Base-by-base conservation (phyloP, 1,140 invertebrate genomes). In the Berghia stephanieae region DNA sequence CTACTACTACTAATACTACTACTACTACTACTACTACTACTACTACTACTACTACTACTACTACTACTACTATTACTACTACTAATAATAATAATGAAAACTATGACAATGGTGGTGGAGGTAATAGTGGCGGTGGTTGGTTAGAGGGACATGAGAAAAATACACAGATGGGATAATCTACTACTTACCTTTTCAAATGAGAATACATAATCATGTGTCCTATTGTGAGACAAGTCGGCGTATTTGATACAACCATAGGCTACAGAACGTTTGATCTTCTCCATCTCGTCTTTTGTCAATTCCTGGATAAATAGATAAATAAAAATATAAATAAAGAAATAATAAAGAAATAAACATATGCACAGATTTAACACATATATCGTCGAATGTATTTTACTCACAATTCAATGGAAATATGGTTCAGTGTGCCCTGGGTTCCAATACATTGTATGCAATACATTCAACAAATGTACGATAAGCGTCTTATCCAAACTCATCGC, bases 221-320 rank as follows among this genome's bases (percentile, higher is more conserved):
- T 92, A 88, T 98, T 98, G 83, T 99, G 96, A 16, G 93, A 95
- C 31, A 99, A 91, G 92, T 99, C 98, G 4, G 98, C 95, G 89
- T 99, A 99, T 89, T 99, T 99, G 63, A 99, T 99, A 85, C 98
- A 99, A 3, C 98, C 97, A 89, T 98, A 99, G 0, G 98, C 98
- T 0, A 99, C 93, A 1, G 97, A 93, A 91, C 96, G 93, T 88
- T 96, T 94, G 0, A 97, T 97, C 57, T 90, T 88, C 81, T 93
- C 92, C 13, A 99, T 87, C 90, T 99, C 97, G 82, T 96, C 93
- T 10, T 91, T 83, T 0, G 93, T 94, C 42, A 99, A 91, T 57
- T 94, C 94, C 91, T 92, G 81, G 21, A 85, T 77, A 67, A 75
- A 69, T n/a, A 78, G n/a, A 63, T 24, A 70, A 4, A 46, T 31